Conservation (phyloP, 2,113 vertebrate genomes). For the Willisornis vidua region DNA sequence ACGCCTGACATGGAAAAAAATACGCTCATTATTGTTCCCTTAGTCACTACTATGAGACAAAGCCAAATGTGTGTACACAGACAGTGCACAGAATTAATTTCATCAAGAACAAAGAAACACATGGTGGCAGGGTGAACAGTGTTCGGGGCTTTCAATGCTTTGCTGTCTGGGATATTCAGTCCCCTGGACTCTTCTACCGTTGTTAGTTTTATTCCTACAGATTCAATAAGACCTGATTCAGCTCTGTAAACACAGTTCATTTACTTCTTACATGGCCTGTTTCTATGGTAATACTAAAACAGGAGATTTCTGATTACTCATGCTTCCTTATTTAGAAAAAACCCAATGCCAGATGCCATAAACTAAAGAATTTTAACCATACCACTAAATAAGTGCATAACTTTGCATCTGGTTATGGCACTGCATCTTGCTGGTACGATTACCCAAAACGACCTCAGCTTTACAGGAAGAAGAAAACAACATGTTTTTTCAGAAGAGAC, state of each 20-base stretch:
- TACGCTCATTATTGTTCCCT: not conserved
- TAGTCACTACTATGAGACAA: not conserved
- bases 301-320: conserved; percentile 53
- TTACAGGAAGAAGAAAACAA: not conserved
- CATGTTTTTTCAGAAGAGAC: accelerated
- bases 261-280: conserved; percentile 18
- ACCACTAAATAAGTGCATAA: not conserved
- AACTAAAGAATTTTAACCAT: not conserved
- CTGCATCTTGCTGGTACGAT: not conserved
- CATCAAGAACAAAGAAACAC: conserved; percentile 67
- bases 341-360: not conserved
- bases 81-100: conserved; percentile 15
- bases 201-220: not conserved
- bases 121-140: not conserved
- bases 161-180: not conserved
- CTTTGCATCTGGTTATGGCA: not conserved
- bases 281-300: conserved; percentile 58
- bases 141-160: not conserved
- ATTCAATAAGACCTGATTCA: not conserved
- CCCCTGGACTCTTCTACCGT: not conserved
- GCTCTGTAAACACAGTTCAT: not conserved
- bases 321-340: conserved; percentile 36
- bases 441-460: not conserved
- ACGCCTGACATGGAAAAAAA: not conserved
- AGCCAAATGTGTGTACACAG: not conserved